A percentile compares a stretch with the other conserved stretches of the same genome.
Conservation (phyloP, 2,113 vertebrate genomes). For the Chelonoidis abingdonii region DNA sequence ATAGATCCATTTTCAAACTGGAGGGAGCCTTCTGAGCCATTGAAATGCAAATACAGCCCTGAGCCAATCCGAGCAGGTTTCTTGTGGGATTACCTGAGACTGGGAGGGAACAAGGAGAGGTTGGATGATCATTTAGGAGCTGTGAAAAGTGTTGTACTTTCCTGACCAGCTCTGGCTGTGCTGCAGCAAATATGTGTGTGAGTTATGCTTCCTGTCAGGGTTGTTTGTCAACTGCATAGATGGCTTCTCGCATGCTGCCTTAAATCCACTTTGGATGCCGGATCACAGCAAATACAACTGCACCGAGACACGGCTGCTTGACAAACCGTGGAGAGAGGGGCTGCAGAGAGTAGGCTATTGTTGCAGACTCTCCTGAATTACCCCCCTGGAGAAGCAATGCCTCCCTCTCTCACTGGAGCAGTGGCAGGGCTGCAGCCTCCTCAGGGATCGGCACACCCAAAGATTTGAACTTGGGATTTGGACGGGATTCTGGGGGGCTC, state of each 20-base stretch:
- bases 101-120: background rate
- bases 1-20: constrained; percentile 36
- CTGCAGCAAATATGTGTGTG: background rate
- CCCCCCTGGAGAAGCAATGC: background rate
- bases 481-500: background rate
- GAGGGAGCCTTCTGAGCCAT: constrained; percentile 28
- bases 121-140: background rate
- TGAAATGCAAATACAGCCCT: constrained; percentile 70
- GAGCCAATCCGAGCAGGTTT: constrained; percentile 59
- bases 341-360: background rate
- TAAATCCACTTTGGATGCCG: background rate
- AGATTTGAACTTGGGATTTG: constrained; percentile 53
- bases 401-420: background rate
- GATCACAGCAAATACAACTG: background rate
- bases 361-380: background rate
- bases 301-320: background rate
- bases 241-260: background rate
- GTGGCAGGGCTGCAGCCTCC: background rate
- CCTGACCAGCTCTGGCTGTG: background rate
- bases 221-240: background rate
- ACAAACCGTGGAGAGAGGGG: background rate
- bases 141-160: background rate
- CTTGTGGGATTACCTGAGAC: constrained; percentile 74
- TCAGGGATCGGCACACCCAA: background rate
- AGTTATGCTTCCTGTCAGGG: background rate